phyloP scores from a whole-genome alignment of 1,140 invertebrate genomes.

The Octopus bimaculoides region DNA sequence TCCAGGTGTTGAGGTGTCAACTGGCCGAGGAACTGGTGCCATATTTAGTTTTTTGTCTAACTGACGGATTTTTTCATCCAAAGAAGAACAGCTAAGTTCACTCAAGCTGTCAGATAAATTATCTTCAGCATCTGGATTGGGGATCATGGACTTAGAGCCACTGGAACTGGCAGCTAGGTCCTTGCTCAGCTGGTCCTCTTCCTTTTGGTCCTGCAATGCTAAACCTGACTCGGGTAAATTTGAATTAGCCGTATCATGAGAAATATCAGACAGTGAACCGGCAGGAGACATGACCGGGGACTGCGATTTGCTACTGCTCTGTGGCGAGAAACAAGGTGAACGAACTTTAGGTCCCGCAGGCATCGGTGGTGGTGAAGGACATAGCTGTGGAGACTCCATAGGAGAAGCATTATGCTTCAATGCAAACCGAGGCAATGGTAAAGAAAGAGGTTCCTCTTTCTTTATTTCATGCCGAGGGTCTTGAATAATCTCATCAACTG shows the following conservation, averaged over 20 bases:
- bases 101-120: slow-evolving; percentile 41
- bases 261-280: slow-evolving; percentile 25
- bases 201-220: slow-evolving; percentile 5
- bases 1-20: slow-evolving; percentile 14
- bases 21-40: slow-evolving; percentile 18
- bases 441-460: slow-evolving; percentile 64
- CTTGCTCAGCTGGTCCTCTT: slow-evolving; percentile 4
- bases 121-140: slow-evolving; percentile 27
- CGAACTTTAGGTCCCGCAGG: slow-evolving; percentile 15
- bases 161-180: background rate
- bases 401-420: slow-evolving; percentile 59
- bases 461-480: slow-evolving; percentile 11
- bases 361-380: slow-evolving; percentile 9
- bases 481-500: background rate
- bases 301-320: slow-evolving; percentile 41
- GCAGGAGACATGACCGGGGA: slow-evolving; percentile 35
- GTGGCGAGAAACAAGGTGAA: slow-evolving; percentile 42
- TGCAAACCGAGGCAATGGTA: slow-evolving; percentile 83
- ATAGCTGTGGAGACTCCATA: background rate
- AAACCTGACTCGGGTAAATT: background rate
- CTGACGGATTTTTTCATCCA: slow-evolving; percentile 83
- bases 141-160: background rate
- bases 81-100: slow-evolving; percentile 41
- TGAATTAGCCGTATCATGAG: slow-evolving; percentile 25
- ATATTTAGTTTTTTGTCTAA: slow-evolving; percentile 75